Conservation (phyloP, 1,140 invertebrate species). For the Frieseomelitta varia region DNA sequence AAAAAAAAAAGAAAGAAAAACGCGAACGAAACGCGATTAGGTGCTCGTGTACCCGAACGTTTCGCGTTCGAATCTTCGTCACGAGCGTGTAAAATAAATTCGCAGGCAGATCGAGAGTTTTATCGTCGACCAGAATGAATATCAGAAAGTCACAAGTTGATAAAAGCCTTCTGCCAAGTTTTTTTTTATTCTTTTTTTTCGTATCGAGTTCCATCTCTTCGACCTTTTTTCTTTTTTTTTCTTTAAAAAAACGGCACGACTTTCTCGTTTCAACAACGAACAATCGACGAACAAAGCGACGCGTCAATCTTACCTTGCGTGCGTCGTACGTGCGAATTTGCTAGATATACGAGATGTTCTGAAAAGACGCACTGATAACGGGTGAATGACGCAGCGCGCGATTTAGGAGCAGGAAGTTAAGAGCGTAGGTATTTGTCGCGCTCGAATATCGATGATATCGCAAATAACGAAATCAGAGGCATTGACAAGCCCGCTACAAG, state of each 20-base stretch:
- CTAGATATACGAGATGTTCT: constrained; percentile 58
- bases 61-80: too few species aligned
- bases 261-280: not conserved
- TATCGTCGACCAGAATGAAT: not conserved
- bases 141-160: not conserved
- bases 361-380: constrained; percentile 41
- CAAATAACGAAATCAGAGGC: constrained; percentile 47
- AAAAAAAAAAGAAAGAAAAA: too few species aligned
- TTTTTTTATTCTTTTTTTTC: not conserved
- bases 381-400: not conserved
- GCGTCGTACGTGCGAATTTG: constrained; percentile 21
- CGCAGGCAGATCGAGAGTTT: not conserved
- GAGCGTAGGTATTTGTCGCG: constrained; percentile 37
- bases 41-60: too few species aligned
- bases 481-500: constrained; percentile 47
- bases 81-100: not conserved
- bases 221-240: not conserved
- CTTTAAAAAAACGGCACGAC: not conserved
- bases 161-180: not conserved
- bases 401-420: constrained; percentile 11
- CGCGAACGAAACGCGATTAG: too few species aligned
- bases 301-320: constrained; percentile 44
- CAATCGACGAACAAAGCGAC: not conserved
- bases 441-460: constrained; percentile 54
- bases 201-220: fast-evolving